Percentiles rank a stretch among this genome's conserved stretches.
Evolutionary conservation across 2,797 vertebrate genomes (phyloP).

Genomic region (Chlorospingus semifuscus): DNA sequence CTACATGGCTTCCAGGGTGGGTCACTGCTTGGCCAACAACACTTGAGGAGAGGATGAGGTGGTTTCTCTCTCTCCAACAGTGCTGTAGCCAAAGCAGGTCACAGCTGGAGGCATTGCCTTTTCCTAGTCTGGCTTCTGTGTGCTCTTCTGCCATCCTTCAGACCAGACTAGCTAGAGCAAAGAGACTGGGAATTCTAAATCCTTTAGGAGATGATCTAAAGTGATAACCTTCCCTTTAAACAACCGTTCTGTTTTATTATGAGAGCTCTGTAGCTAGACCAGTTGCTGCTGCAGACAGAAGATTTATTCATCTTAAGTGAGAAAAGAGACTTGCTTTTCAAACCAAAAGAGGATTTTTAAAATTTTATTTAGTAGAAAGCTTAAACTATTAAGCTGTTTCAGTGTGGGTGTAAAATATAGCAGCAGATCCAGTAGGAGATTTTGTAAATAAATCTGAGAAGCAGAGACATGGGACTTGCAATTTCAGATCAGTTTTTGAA

Average conservation of each 20-base stretch:
- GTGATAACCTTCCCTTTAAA: background rate
- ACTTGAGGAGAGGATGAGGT: background rate
- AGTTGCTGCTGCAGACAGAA: background rate
- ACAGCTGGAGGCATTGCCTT: background rate
- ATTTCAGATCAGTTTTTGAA: background rate
- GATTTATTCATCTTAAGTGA: background rate
- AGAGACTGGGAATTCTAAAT: background rate
- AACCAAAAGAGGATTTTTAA: background rate
- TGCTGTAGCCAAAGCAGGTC: background rate
- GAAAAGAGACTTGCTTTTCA: background rate
- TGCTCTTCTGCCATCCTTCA: background rate
- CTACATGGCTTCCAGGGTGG: accelerated
- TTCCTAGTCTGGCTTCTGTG: background rate
- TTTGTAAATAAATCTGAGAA: background rate
- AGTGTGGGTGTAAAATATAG: background rate
- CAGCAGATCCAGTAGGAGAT: background rate
- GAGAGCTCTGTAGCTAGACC: background rate
- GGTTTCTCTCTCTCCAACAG: background rate
- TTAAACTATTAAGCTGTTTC: background rate
- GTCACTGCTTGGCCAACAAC: background rate
- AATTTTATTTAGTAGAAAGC: background rate
- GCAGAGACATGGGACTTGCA: background rate
- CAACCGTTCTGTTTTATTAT: background rate
- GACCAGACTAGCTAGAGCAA: background rate
- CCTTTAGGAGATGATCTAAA: background rate